Conservation (phyloP, 1,140 invertebrate species). For the Harpegnathos saltator region DNA sequence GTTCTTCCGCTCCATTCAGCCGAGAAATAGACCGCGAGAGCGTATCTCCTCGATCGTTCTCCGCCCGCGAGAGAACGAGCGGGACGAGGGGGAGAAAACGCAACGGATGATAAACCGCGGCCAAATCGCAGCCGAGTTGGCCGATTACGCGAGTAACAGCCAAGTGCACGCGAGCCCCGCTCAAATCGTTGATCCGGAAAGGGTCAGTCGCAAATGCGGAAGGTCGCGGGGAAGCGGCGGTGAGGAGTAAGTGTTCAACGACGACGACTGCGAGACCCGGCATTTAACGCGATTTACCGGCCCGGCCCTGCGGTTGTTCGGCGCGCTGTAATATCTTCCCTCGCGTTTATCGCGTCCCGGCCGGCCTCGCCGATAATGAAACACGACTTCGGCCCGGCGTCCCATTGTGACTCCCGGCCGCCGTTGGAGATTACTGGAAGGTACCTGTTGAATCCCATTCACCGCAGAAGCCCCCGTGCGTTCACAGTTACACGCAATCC, state of each 20-base stretch:
- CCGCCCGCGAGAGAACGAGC: too few relatives aligned
- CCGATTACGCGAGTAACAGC: too few relatives aligned
- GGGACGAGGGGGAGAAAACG: too few relatives aligned
- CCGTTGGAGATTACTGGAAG: conserved; percentile 39
- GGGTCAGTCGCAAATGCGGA: conserved; percentile 16
- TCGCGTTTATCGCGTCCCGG: conserved; percentile 3
- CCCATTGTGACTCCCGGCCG: conserved; percentile 38
- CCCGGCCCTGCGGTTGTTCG: not conserved
- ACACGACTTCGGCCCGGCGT: conserved; percentile 10
- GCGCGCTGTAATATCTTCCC: not conserved
- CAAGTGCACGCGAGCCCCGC: not conserved
- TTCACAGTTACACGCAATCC: conserved; percentile 34
- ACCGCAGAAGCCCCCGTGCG: not conserved
- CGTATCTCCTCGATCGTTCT: too few relatives aligned
- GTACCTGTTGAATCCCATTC: conserved; percentile 59
- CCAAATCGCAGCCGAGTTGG: too few relatives aligned
- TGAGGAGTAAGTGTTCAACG: conserved; percentile 5
- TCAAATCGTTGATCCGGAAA: not conserved
- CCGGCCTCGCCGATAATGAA: conserved; percentile 25
- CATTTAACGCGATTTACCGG: conserved; percentile 24
- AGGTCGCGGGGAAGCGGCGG: not conserved
- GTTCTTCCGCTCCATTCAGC: too few relatives aligned
- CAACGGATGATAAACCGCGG: too few relatives aligned
- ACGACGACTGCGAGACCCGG: not conserved
- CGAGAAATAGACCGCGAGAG: too few relatives aligned